Evolutionary conservation across 2,797 vertebrate species (phyloP).

Genomic region (Rachycentron canadum): DNA sequence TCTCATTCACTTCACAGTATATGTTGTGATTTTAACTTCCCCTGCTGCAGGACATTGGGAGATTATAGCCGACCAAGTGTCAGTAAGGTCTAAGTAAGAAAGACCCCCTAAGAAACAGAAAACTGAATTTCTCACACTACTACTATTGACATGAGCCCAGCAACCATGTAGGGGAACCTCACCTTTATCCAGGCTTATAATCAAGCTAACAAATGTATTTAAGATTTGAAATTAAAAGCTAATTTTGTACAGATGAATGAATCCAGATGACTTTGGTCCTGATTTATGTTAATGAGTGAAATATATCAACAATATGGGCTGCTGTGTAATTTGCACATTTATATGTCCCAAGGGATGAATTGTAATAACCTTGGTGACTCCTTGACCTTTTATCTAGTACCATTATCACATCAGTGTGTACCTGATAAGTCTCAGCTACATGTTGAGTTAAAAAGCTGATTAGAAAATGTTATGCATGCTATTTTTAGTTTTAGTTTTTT

Average conservation of each 20-base stretch:
- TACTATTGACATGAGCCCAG: background rate
- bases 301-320: too few species aligned
- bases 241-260: background rate
- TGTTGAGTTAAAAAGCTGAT: too few species aligned
- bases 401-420: too few species aligned
- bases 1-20: background rate
- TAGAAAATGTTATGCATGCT: too few species aligned
- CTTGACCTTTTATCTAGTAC: too few species aligned
- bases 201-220: background rate
- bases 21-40: background rate
- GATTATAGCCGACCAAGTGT: too few species aligned
- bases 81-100: background rate
- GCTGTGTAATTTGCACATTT: too few species aligned
- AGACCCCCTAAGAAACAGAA: background rate
- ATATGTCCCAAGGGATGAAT: too few species aligned
- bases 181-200: constrained; percentile 13
- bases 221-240: constrained; percentile 9
- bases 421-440: too few species aligned
- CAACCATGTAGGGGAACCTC: background rate
- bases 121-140: constrained; percentile 1
- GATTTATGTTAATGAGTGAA: too few species aligned
- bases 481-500: too few species aligned
- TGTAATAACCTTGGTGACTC: too few species aligned
- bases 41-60: background rate
- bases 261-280: background rate